Percentiles rank a stretch among this genome's conserved stretches.
Conservation (phyloP, 2,888 invertebrate species). For the Icerya purchasi region DNA sequence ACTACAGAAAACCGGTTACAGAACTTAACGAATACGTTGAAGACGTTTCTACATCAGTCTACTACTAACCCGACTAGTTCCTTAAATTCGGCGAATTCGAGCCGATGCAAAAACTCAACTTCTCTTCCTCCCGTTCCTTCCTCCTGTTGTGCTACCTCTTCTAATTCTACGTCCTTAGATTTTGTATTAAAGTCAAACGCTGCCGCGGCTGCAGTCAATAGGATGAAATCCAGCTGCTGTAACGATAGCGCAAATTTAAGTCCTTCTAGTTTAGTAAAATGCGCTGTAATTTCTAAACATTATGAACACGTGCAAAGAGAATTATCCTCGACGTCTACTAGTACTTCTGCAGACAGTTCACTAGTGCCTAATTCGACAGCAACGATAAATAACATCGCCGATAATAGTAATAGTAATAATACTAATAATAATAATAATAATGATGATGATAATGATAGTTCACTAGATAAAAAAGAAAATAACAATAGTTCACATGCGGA, state of each 20-base stretch:
- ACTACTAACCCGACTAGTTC: not conserved
- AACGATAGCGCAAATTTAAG: not conserved
- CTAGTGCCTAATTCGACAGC: constrained; percentile 9
- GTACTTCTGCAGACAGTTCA: constrained; percentile 1
- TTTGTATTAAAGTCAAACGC: not conserved
- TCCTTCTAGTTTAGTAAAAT: constrained; percentile 39
- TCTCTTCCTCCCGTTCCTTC: too few relatives aligned
- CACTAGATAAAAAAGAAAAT: constrained; percentile 25
- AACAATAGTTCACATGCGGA: constrained; percentile 29
- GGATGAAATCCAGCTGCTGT: not conserved
- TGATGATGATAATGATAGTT: too few relatives aligned
- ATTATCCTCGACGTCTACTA: constrained; percentile 1
- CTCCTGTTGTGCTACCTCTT: not conserved
- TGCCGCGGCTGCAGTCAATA: not conserved
- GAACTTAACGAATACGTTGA: not conserved
- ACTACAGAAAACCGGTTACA: not conserved
- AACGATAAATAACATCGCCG: not conserved
- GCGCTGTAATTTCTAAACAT: constrained; percentile 25
- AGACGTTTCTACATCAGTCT: not conserved
- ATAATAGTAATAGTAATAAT: not conserved
- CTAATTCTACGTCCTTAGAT: not conserved
- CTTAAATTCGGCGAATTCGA: not conserved
- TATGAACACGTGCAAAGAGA: constrained; percentile 10
- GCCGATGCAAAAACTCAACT: too few relatives aligned
- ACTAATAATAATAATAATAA: not conserved